Conservation (phyloP, 2,113 vertebrate species). For the Oreochromis spilurus region DNA sequence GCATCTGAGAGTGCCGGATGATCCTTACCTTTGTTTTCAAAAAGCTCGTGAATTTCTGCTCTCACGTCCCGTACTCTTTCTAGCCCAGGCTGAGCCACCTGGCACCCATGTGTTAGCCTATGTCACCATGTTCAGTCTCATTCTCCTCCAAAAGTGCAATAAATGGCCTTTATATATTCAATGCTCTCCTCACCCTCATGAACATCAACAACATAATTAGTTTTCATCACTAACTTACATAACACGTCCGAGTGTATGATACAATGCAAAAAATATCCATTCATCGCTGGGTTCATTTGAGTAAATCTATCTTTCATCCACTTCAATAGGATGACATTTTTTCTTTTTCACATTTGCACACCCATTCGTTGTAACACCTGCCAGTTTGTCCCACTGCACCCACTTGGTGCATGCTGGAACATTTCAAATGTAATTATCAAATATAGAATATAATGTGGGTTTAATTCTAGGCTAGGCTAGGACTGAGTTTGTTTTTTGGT, state of each 20-base stretch:
- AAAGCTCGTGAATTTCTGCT: not conserved
- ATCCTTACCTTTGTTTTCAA: not conserved
- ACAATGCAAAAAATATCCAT: not conserved
- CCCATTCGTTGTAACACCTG: not conserved
- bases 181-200: not conserved
- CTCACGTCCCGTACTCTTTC: not conserved
- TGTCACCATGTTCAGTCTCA: not conserved
- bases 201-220: not conserved
- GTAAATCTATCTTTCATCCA: not conserved
- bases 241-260: not conserved
- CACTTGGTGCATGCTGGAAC: not conserved
- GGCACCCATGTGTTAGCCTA: not conserved
- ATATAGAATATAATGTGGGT: not conserved
- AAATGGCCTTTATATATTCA: not conserved
- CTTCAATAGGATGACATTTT: not conserved
- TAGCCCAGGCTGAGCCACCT: not conserved
- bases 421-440: not conserved
- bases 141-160: not conserved
- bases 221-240: not conserved
- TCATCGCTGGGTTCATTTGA: not conserved
- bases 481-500: not conserved
- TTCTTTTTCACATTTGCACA: not conserved
- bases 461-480: not conserved
- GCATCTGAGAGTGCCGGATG: not conserved
- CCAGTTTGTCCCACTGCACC: not conserved